Evolutionary conservation across 2,113 vertebrate species (phyloP), one percentile per base, ranked within the genome.

Genomic region (Anser cygnoides): DNA sequence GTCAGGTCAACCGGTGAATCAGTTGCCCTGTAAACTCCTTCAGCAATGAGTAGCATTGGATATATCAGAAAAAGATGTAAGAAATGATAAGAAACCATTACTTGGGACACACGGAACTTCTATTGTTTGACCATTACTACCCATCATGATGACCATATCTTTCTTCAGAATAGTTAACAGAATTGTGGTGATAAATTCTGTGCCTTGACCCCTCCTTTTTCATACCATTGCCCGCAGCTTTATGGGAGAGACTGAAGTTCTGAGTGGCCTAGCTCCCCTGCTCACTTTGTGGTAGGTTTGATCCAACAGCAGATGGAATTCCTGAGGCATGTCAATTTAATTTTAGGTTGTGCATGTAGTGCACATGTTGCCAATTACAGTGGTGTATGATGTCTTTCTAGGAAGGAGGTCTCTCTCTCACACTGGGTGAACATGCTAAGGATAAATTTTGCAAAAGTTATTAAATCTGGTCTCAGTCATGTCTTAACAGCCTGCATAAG

Each of bases 281-380:
- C 18, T 81, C 16, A 37, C 43, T 88, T 90, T 92, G 72, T 89
- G 76, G 83, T 94, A 67, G 57, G 85, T 84, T 93, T 68, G 52
- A 82, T 87, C 70, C 84, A 43, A 79, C 77, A 96, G 80, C 77
- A 95, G 80, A 92, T 94, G 76, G 65, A 93, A 92, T 93, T 66
- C 43, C 77, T 82, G 74, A 92, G 57, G 68, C 88, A 90, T 37
- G 43, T 87, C 83, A 84, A 57, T 87, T 86, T 94, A 86, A 92
- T 95, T 96, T 91, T 94, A 94, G 46, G 26, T 89, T 94, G 44
- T 87, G 31, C 10, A 2, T 66, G 49, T 72, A 75, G 89, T 84
- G 61, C 76, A 92, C 39, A 66, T 92, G 88, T 84, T 95, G 76
- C 25, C 35, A 82, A 84, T 93, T 96, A 92, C 49, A 73, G 33